Base-by-base conservation (phyloP, 2,888 invertebrate species). In the Plebejus anna region DNA sequence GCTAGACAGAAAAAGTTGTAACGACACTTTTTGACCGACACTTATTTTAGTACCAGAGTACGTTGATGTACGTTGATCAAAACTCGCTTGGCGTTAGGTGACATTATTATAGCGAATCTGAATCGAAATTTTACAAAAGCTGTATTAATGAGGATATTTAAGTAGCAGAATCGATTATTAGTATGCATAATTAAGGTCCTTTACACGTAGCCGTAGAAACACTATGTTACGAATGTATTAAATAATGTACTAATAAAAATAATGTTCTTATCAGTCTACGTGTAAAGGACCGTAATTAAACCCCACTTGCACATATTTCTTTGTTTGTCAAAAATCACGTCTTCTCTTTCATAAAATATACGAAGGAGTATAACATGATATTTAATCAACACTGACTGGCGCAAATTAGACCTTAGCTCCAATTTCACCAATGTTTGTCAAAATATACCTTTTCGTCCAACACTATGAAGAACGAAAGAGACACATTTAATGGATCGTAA, bases 161-260 rank as follows among this genome's bases (percentile, higher is more conserved):
- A 47, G 4, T 55, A 55, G 16, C 55, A 16, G 55, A 55, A 0
- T 55, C 13, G 55, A 3, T 2, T 73, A 16, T 4, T 82, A 78
- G 73, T 73, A 5, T 32, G 28, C 32, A 32, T 55, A 55, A 73
- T 51, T 55, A 73, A 13, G 13, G 4, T 22, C 32, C 28, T 73
- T 16, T 73, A 73, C 73, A 55, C 55, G 32, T 73, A 32, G 22
- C 28, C 6, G 73, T 32, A 22, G 13, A 36, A 51, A 28, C 32
- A 55, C 47, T 55, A 51, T 73, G 73, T 55, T 51, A 51, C 22
- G 28, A 72, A 72, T 32, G 73, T 51, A 73, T 71, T 73, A 73
- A 42, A 73, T 51, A 51, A 72, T 72, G 72, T 72, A 42, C 42
- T 47, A 72, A 22, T 32, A 32, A 32, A 22, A 22, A 22, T 22